These are phyloP conservation scores for Eidolon dupreanum DNA, from an alignment of 2,797 vertebrate species.

Conservation along the genomic window DNA sequence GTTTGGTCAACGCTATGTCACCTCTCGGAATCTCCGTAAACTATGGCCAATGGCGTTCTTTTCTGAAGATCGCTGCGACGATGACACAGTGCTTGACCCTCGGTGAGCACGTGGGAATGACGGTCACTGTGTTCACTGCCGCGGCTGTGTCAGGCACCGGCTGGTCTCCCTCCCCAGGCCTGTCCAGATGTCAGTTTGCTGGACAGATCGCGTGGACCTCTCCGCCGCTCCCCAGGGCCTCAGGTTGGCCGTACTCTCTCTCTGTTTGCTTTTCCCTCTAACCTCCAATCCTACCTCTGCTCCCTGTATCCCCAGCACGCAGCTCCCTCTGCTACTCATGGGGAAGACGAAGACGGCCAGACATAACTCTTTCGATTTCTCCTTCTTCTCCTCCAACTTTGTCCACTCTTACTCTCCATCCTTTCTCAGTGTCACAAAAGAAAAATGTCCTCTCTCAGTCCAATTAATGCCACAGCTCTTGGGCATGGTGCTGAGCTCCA, in stretches of 20 bases:
- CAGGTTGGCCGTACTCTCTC: neutral
- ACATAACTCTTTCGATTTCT: neutral
- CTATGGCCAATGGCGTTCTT: accelerated
- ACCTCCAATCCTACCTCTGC: neutral
- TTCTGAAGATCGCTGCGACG: neutral
- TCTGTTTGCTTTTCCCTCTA: neutral
- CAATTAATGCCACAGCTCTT: neutral
- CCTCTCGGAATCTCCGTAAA: neutral
- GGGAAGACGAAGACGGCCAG: neutral
- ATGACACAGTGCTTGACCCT: accelerated
- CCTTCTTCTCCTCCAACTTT: neutral
- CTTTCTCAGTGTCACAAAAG: neutral
- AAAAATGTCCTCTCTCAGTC: neutral
- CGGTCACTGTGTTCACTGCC: accelerated
- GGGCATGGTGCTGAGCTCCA: neutral
- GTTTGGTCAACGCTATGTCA: accelerated
- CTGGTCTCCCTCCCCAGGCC: too few relatives aligned
- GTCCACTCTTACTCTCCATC: neutral
- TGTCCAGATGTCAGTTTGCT: neutral
- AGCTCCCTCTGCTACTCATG: neutral
- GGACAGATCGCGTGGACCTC: neutral
- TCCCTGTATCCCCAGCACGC: neutral
- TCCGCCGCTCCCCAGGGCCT: neutral
- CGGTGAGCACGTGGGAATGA: accelerated
- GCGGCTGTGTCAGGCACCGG: neutral